phyloP scores from a whole-genome alignment of 1,140 invertebrate species.

The Brachystomella parvula region DNA sequence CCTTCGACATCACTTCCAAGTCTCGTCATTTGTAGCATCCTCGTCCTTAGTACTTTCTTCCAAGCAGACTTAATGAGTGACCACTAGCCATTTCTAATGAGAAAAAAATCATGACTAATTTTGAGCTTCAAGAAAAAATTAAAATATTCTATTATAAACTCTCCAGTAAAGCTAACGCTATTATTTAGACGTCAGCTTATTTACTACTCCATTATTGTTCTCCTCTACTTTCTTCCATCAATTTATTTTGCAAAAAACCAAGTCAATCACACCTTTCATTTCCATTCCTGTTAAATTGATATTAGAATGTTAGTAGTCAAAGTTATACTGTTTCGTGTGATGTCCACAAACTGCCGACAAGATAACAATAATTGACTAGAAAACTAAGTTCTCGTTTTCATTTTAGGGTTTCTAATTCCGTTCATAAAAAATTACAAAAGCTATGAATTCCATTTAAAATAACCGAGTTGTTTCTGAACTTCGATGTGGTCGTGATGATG shows the following conservation, averaged over 20 bases:
- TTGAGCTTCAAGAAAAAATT: conserved; percentile 9
- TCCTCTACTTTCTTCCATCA: too few species aligned
- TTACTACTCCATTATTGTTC: background rate
- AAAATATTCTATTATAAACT: background rate
- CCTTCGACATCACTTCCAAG: conserved; percentile 26
- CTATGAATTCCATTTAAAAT: background rate
- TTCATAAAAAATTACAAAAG: background rate
- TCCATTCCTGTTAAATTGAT: background rate
- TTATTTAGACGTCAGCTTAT: background rate
- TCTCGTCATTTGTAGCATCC: conserved; percentile 10
- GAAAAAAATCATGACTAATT: conserved; percentile 1
- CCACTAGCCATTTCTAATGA: background rate
- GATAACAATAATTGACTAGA: background rate
- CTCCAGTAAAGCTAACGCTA: background rate
- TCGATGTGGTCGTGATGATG: background rate
- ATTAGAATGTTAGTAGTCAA: background rate
- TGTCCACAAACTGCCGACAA: background rate
- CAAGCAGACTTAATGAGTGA: background rate
- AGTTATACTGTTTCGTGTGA: background rate
- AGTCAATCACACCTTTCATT: background rate
- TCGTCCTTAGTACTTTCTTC: too few species aligned
- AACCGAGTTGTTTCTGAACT: background rate
- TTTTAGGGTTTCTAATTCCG: too few species aligned
- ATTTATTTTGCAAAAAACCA: background rate
- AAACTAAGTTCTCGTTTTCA: too few species aligned